phyloP scores from a whole-genome alignment of 2,888 invertebrate genomes.

The Tryphoninae sp. region DNA sequence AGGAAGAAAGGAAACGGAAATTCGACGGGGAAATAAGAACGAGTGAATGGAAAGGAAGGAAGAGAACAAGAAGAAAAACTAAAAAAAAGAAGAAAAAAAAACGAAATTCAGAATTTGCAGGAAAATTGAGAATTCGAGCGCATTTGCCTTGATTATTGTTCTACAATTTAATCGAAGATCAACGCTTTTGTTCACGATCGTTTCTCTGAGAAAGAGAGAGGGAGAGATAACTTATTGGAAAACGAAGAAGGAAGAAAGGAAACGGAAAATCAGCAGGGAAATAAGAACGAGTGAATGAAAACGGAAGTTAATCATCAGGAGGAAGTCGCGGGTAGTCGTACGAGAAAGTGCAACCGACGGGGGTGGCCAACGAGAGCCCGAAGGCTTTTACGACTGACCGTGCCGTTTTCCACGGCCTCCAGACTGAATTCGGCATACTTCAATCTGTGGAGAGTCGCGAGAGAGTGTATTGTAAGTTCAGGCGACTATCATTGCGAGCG shows the following conservation, averaged over 20 bases:
- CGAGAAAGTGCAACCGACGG: conserved; percentile 29
- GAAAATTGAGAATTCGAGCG: background rate
- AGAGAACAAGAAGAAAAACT: no score
- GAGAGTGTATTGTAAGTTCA: conserved; percentile 82
- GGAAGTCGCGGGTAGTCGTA: conserved; percentile 21
- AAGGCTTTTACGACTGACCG: conserved; percentile 48
- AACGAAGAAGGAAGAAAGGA: background rate
- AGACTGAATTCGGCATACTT: conserved; percentile 77
- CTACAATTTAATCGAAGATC: background rate
- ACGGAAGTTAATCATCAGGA: conserved; percentile 51
- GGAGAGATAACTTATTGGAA: background rate
- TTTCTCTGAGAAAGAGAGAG: background rate
- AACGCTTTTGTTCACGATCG: background rate
- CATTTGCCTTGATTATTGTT: background rate
- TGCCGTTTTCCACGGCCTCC: conserved; percentile 68
- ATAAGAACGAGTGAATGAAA: conserved; percentile 43
- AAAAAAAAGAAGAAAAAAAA: no score
- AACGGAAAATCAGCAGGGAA: background rate
- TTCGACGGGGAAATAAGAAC: background rate
- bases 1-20: background rate
- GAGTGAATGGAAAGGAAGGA: conserved; percentile 43
- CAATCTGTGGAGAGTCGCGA: conserved; percentile 82
- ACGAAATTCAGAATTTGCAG: no score
- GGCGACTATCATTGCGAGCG: background rate
- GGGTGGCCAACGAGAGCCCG: conserved; percentile 42